A percentile compares a stretch with the other conserved stretches of the same genome.
Conservation (phyloP, 2,113 vertebrate species). For the Theropithecus gelada region DNA sequence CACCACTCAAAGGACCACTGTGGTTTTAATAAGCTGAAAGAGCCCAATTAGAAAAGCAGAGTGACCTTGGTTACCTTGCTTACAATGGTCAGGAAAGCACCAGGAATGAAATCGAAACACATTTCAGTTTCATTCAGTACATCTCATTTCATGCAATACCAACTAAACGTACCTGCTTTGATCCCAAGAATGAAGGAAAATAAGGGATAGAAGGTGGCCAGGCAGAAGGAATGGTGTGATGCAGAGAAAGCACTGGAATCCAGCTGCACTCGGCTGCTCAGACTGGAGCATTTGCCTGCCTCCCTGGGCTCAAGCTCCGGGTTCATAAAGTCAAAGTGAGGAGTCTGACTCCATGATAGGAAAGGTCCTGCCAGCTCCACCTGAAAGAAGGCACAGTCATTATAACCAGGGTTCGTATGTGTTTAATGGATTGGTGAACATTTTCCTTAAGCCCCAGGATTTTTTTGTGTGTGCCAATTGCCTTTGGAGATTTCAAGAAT, state of each 20-base stretch:
- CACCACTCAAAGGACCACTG: not conserved
- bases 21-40: not conserved
- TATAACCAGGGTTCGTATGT: not conserved
- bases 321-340: not conserved
- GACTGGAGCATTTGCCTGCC: rapidly evolving
- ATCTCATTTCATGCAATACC: not conserved
- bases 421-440: not conserved
- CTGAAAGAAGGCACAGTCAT: not conserved
- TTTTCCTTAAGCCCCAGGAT: not conserved
- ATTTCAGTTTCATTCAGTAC: not conserved
- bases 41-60: not conserved
- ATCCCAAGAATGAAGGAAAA: not conserved
- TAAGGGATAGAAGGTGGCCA: not conserved
- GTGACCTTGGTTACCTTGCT: not conserved
- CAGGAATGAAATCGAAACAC: not conserved
- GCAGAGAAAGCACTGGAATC: no score
- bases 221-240: not conserved
- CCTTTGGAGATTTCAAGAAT: constrained; percentile 10
- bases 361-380: not conserved
- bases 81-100: not conserved
- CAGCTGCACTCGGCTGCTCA: not conserved
- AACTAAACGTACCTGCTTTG: not conserved
- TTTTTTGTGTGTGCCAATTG: not conserved
- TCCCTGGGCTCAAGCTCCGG: not conserved
- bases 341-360: not conserved